These are phyloP conservation scores for Cossypha niveicapilla DNA, from an alignment of 2,797 vertebrate species.

Conservation along the genomic window DNA sequence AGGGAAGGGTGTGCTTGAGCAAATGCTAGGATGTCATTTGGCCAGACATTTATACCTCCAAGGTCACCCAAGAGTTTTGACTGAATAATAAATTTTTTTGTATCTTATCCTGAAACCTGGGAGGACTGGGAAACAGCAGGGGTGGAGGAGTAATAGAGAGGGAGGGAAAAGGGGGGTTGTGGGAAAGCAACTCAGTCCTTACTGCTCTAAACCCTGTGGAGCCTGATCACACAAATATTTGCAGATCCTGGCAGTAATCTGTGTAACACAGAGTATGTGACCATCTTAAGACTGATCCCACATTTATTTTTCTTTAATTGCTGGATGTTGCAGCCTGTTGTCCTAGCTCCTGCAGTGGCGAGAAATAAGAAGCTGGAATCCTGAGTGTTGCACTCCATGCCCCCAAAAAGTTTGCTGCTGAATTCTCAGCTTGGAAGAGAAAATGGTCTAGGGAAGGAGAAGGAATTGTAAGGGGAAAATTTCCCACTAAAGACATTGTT, in stretches of 20 bases:
- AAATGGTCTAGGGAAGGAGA: not conserved
- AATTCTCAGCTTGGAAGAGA: not conserved
- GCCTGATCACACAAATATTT: conserved; percentile 55
- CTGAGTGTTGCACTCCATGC: not conserved
- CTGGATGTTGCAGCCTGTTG: not conserved
- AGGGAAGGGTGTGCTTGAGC: conserved; percentile 16
- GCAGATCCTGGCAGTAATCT: conserved; percentile 22
- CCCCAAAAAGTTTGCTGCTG: not conserved
- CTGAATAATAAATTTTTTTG: conserved; percentile 32
- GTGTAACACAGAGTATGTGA: not conserved
- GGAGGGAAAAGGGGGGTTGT: not conserved
- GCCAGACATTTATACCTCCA: conserved; percentile 49
- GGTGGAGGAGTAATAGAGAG: not conserved
- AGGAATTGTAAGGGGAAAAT: not conserved
- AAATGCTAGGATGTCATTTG: conserved; percentile 32
- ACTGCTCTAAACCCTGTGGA: conserved; percentile 22
- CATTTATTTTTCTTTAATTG: conserved; percentile 39
- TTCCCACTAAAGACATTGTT: not conserved
- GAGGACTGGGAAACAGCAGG: conserved; percentile 38
- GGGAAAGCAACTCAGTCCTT: not conserved
- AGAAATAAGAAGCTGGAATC: conserved; percentile 7
- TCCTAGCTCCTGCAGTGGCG: not conserved
- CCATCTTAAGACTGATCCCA: not conserved
- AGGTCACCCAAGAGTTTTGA: conserved; percentile 62
- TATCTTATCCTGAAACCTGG: conserved; percentile 18